Evolutionary conservation across 2,888 invertebrate species (phyloP).

Genomic region (Metellina segmentata): DNA sequence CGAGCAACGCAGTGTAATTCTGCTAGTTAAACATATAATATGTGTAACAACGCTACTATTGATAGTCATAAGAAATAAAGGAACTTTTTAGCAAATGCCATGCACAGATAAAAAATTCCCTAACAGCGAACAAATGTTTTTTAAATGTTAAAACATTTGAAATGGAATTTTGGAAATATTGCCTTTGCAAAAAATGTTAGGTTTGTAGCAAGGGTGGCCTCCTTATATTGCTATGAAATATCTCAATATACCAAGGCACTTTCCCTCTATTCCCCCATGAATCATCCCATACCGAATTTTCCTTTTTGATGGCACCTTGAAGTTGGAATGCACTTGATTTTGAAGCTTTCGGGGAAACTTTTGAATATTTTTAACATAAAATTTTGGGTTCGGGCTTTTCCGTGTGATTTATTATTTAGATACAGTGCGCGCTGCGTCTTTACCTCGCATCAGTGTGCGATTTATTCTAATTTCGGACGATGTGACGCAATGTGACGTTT

Average conservation of each 20-base stretch:
- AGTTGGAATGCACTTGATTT: background rate
- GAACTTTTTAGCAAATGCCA: too few species aligned
- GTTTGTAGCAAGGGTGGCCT: too few species aligned
- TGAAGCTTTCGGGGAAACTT: background rate
- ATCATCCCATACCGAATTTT: background rate
- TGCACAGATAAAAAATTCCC: too few species aligned
- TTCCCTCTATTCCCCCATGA: background rate
- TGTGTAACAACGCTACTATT: too few species aligned
- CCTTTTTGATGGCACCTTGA: background rate
- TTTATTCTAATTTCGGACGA: background rate
- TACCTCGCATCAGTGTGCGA: background rate
- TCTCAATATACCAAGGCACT: background rate
- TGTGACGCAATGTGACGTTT: background rate
- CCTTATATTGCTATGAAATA: too few species aligned
- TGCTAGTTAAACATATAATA: too few species aligned
- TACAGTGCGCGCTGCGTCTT: background rate
- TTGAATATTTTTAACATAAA: conserved; percentile 1
- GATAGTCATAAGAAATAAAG: too few species aligned
- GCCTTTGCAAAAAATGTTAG: background rate
- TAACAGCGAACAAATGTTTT: too few species aligned
- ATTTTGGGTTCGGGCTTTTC: background rate
- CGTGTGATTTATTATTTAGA: background rate
- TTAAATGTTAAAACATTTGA: too few species aligned
- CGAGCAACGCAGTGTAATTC: too few species aligned
- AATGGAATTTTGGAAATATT: background rate